Base-by-base conservation (phyloP, 2,888 invertebrate genomes). In the Tolmerus cingulatus region DNA sequence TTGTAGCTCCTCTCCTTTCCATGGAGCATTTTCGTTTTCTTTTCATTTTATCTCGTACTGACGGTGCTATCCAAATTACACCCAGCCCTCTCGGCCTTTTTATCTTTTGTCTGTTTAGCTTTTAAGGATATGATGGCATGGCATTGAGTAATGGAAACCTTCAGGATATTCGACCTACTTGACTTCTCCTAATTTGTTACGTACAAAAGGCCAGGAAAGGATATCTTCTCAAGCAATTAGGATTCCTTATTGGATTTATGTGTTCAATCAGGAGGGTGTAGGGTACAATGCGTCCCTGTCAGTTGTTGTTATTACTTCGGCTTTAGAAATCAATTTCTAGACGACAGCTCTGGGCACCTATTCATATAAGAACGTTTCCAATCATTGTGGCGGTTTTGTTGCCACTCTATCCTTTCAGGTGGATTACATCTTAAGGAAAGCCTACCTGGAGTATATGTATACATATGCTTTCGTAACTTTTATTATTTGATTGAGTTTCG, bases 81-180 rank as follows among this genome's bases (percentile, higher is more conserved):
- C 84, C 74, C 66, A 84, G 23, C 19, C 84, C n/a, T 66, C 40
- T 84, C n/a, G 40, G 74, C 66, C 66, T 66, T 84, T 84, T 84
- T 74, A 74, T 84, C 84, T 46, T 86, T 74, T 74, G 85, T 86
- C 85, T 86, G 43, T 40, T 74, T 27, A 46, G 74, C 74, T 86
- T 86, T 86, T 86, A 86, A 74, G 74, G 74, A 74, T 74, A 86
- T 86, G 74, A 74, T 30, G 74, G 43, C 74, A 74, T 74, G 74
- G 85, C 85, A 86, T 86, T 86, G 85, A 74, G 85, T 86, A 86
- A 86, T 86, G 85, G 76, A 76, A 81, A 81, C 81, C 74, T 74
- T 74, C 19, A 74, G 43, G 40, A 85, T 74, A 85, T 85, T 85
- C 74, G 85, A 86, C 86, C 51, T 86, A 77, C 84, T 84, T 40